These are phyloP conservation scores for Hucho hucho DNA, from an alignment of 2,113 vertebrate species.

Conservation along the genomic window DNA sequence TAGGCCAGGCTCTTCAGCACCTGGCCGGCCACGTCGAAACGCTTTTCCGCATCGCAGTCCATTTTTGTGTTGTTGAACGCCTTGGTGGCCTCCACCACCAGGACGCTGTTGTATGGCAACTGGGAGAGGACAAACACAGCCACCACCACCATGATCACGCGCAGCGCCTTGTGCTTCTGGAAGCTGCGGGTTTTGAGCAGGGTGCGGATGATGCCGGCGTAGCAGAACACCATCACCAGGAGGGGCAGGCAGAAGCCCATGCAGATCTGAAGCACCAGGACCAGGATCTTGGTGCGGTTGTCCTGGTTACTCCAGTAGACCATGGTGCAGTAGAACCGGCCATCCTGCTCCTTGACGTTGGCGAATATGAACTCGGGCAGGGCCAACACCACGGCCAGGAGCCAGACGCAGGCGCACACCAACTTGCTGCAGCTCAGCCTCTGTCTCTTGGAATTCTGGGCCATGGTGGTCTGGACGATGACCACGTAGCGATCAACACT, in stretches of 20 bases:
- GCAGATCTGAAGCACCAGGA: conserved; percentile 76
- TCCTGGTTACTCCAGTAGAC: conserved; percentile 57
- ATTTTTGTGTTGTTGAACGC: conserved; percentile 49
- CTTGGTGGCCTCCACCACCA: conserved; percentile 73
- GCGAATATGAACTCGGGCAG: conserved; percentile 81
- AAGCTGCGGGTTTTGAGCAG: conserved; percentile 80
- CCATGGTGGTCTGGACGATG: conserved; percentile 75
- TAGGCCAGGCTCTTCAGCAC: conserved; percentile 83
- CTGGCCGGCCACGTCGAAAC: conserved; percentile 70
- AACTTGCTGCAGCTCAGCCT: conserved; percentile 72
- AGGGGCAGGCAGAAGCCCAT: conserved; percentile 85
- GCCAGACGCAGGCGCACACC: conserved; percentile 76
- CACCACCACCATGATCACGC: conserved; percentile 79
- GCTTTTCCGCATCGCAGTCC: conserved; percentile 57
- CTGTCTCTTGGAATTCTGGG: conserved; percentile 65
- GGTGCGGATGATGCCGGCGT: conserved; percentile 76
- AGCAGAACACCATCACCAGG: conserved; percentile 82
- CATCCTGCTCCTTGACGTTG: background rate
- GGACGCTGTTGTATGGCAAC: conserved; percentile 80
- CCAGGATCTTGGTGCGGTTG: conserved; percentile 59
- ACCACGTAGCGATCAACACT: conserved; percentile 85
- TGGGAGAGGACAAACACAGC: conserved; percentile 81
- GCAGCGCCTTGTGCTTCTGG: conserved; percentile 84
- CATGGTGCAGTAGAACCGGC: conserved; percentile 66
- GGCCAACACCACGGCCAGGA: conserved; percentile 69